Percentiles rank a stretch among this genome's conserved stretches.
Evolutionary conservation across 37 sponge, comb jelly and placozoan species (phyloP).

Genomic region (Cliona cf. orientalis): DNA sequence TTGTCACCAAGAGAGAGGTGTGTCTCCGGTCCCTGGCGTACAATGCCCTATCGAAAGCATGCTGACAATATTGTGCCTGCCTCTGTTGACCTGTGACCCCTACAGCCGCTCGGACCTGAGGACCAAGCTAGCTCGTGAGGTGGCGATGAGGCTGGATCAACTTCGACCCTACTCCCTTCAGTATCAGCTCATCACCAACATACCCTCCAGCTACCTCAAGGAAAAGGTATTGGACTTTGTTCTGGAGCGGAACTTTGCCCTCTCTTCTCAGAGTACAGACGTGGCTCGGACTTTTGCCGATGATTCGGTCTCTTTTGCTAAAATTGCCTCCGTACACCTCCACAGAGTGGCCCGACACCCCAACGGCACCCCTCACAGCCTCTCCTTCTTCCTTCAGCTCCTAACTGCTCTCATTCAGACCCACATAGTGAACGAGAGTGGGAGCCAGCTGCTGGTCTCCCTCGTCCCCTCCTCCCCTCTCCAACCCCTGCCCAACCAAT

Average conservation of each 20-base stretch:
- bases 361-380: background rate
- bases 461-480: no score
- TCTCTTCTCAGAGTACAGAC: background rate
- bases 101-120: conserved; percentile 1
- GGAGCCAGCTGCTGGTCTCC: no score
- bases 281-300: background rate
- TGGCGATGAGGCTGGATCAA: background rate
- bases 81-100: background rate
- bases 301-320: background rate
- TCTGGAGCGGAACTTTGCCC: background rate
- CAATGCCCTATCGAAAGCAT: background rate
- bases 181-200: background rate
- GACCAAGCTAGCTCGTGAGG: conserved; percentile 1
- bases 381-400: conserved; percentile 22
- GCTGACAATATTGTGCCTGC: no score
- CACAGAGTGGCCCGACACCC: background rate
- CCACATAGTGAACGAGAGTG: conserved; percentile 7
- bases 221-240: background rate
- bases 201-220: conserved; percentile 26
- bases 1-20: background rate
- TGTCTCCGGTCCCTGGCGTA: background rate
- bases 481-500: no score
- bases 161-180: background rate
- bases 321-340: background rate
- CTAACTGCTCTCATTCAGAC: conserved; percentile 6